phyloP scores from a whole-genome alignment of 2,797 vertebrate species.

The Myiotriccus ornatus region DNA sequence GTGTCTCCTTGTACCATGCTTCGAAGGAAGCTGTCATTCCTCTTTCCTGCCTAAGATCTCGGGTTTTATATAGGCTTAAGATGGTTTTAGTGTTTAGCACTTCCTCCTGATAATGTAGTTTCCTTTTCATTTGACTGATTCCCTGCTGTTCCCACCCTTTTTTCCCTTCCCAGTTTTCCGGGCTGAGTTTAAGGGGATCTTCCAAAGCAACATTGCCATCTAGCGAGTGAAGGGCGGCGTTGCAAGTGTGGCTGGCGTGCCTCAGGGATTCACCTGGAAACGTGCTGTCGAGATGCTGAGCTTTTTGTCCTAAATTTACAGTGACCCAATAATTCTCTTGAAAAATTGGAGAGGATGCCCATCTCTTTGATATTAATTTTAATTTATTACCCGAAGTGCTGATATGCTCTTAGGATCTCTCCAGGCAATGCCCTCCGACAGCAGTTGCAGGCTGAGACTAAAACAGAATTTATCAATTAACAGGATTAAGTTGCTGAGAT shows the following conservation, averaged over 20 bases:
- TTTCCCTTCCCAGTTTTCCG: background rate
- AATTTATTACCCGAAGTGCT: background rate
- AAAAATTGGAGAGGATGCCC: background rate
- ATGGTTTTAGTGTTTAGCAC: background rate
- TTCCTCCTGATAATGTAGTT: background rate
- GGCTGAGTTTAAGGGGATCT: background rate
- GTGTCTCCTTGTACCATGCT: background rate
- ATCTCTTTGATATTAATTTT: background rate
- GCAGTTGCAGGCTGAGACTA: background rate
- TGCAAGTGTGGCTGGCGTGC: background rate
- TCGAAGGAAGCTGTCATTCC: background rate
- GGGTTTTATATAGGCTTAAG: background rate
- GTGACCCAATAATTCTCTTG: rapidly evolving
- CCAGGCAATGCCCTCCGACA: background rate
- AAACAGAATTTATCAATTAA: constrained; percentile 23
- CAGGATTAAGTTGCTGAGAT: constrained; percentile 47
- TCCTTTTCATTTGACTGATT: background rate
- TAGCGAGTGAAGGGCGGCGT: background rate
- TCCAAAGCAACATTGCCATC: constrained; percentile 44
- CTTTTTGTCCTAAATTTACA: background rate
- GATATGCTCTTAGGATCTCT: background rate
- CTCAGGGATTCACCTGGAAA: background rate
- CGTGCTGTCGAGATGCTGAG: background rate
- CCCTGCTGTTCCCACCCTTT: background rate
- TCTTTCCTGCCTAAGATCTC: background rate